Evolutionary conservation across 2,797 vertebrate species (phyloP), one percentile per base, ranked within the genome.

Genomic region (Scleropages formosus): DNA sequence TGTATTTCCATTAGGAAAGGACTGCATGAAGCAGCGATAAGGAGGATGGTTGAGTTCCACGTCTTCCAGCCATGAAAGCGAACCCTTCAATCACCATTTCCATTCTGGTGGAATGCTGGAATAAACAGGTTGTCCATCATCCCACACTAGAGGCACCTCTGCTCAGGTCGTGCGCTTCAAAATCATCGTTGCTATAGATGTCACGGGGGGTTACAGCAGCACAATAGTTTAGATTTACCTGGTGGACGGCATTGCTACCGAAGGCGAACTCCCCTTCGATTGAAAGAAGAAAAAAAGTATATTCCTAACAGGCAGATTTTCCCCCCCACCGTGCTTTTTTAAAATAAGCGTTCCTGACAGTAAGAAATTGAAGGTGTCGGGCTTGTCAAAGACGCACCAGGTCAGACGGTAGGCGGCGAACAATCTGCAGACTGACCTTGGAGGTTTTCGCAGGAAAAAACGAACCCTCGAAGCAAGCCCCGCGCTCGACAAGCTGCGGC

Each of bases 321-420:
- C 84, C 85, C 88, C 82, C 75, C 85, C 88, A 82, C 75, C 67
- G 79, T 81, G 80, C 75, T 8, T 87, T 86, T 86, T 85, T 85
- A 81, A 39, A 82, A 70, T n/a, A 64, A 72, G 64, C 59, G 47
- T 67, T 67, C 66, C 82, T 83, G 87, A 87, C 89, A 87, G 87
- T 74, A 61, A 77, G 86, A 87, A 87, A 89, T 85, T 87, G 86
- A 88, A 90, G 85, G 85, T 83, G 83, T 87, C 85, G 74, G 76
- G 12, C 85, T 80, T 85, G 88, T 90, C 88, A 90, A 85, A 81
- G 85, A 78, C 79, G 86, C 85, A 78, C 79, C 79, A 78, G 83
- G 85, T 88, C 83, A 82, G 85, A 85, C 81, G 24, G 75, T 24
- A 46, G 16, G 10, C 20, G 47, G 22, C 20, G 18, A 82, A 86